phyloP scores from a whole-genome alignment of 2,888 invertebrate species.

The Drosophila quasianomalipes region DNA sequence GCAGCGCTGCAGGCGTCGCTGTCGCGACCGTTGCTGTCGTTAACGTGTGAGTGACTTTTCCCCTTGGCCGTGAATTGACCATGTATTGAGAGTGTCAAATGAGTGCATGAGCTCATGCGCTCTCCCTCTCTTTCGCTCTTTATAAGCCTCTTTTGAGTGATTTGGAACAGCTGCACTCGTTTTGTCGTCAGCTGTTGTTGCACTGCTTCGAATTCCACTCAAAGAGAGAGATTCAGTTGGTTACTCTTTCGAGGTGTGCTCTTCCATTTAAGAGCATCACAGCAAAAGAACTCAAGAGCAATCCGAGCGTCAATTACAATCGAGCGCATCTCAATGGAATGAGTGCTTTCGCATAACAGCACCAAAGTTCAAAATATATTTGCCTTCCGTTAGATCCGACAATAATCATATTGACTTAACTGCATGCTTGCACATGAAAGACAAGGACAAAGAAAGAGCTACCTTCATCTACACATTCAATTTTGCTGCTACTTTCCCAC shows the following conservation, averaged over 20 bases:
- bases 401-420: slow-evolving; percentile 69
- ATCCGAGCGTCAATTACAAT: not conserved
- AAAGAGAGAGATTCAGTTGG: not conserved
- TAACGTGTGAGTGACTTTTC: slow-evolving; percentile 68
- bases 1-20: slow-evolving; percentile 62
- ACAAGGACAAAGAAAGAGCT: not conserved
- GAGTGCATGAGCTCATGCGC: not conserved
- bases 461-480: too few relatives aligned
- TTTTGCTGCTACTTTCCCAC: not conserved
- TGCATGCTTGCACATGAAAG: slow-evolving; percentile 23
- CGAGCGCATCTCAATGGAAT: not conserved
- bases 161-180: slow-evolving; percentile 2
- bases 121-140: not conserved
- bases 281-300: slow-evolving; percentile 34
- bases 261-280: slow-evolving; percentile 31
- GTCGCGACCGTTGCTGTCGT: slow-evolving; percentile 19
- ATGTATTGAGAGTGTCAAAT: slow-evolving; percentile 1
- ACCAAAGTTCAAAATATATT: not conserved
- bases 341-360: not conserved
- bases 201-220: not conserved
- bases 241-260: slow-evolving; percentile 29
- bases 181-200: slow-evolving; percentile 25
- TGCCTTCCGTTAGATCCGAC: not conserved
- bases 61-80: slow-evolving; percentile 75
- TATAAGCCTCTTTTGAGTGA: slow-evolving; percentile 17